Conservation (phyloP, 2,888 invertebrate genomes). For the Cataglyphis cursor region DNA sequence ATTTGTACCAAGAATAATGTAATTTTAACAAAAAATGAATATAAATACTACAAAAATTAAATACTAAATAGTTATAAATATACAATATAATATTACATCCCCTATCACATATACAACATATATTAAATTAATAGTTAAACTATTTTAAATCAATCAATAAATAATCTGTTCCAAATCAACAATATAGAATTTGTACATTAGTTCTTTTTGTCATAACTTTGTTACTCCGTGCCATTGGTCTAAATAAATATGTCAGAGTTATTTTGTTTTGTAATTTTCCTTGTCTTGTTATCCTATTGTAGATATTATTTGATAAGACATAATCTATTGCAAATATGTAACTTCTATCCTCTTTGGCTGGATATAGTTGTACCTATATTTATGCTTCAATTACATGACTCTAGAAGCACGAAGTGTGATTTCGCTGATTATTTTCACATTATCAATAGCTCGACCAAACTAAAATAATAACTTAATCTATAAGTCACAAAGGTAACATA, state of each 20-base stretch:
- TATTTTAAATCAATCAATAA: conserved; percentile 23
- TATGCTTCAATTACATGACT: conserved; percentile 35
- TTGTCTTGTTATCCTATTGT: neutral
- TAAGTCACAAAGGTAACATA: conserved; percentile 55
- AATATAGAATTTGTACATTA: conserved; percentile 25
- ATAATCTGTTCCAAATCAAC: conserved; percentile 22
- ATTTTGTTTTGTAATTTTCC: conserved; percentile 19
- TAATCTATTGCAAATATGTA: conserved; percentile 28
- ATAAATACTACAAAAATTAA: conserved; percentile 67
- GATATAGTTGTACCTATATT: conserved; percentile 65
- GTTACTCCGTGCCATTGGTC: neutral
- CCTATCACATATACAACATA: conserved; percentile 56
- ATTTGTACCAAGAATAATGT: conserved; percentile 69
- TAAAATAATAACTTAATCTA: conserved; percentile 52
- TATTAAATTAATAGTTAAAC: conserved; percentile 49
- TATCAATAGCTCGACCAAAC: neutral
- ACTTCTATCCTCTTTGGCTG: conserved; percentile 70
- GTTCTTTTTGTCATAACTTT: conserved; percentile 11
- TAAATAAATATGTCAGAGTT: neutral
- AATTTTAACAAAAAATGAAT: conserved; percentile 63
- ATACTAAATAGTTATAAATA: conserved; percentile 56
- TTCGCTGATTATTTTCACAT: neutral
- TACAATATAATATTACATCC: conserved; percentile 32
- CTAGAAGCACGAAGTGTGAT: conserved; percentile 19
- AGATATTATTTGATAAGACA: conserved; percentile 14